Conservation (phyloP, 1,140 invertebrate species). For the Anagrus nilaparvatae region DNA sequence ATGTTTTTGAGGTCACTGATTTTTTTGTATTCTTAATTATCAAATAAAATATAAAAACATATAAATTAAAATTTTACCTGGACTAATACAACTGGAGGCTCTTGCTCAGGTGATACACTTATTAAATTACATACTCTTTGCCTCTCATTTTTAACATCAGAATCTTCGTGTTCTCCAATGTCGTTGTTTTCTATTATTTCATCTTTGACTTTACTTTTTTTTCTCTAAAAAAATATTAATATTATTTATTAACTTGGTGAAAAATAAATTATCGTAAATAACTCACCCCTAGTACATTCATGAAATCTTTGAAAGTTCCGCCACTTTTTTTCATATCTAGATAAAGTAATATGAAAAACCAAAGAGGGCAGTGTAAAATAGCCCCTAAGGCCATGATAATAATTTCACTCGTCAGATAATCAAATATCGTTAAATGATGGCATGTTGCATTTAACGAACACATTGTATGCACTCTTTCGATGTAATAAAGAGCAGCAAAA, state of each 20-base stretch:
- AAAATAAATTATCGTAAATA: slow-evolving; percentile 33
- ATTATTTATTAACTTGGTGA: background rate
- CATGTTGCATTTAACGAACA: slow-evolving; percentile 57
- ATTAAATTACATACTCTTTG: slow-evolving; percentile 44
- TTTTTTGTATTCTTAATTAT: too few species aligned
- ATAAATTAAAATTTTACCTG: slow-evolving; percentile 40
- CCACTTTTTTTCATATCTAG: slow-evolving; percentile 64
- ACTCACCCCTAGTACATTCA: slow-evolving; percentile 39
- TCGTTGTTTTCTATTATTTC: slow-evolving; percentile 48
- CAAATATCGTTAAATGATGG: slow-evolving; percentile 49
- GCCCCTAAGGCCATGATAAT: slow-evolving; percentile 53
- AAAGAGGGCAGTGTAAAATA: slow-evolving; percentile 53
- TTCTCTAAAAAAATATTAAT: slow-evolving; percentile 29
- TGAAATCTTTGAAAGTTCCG: slow-evolving; percentile 44
- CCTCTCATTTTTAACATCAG: slow-evolving; percentile 63
- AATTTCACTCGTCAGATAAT: slow-evolving; percentile 63
- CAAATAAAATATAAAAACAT: too few species aligned
- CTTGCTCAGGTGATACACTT: slow-evolving; percentile 33
- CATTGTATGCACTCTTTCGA: slow-evolving; percentile 59
- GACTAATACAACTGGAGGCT: slow-evolving; percentile 55
- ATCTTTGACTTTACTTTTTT: slow-evolving; percentile 35
- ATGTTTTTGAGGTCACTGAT: too few species aligned
- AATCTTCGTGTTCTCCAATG: slow-evolving; percentile 56
- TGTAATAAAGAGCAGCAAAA: slow-evolving; percentile 69
- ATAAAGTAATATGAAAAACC: slow-evolving; percentile 53